Base-by-base conservation (phyloP, 2,113 vertebrate genomes). In the Pseudolaguvia tuberculata region DNA sequence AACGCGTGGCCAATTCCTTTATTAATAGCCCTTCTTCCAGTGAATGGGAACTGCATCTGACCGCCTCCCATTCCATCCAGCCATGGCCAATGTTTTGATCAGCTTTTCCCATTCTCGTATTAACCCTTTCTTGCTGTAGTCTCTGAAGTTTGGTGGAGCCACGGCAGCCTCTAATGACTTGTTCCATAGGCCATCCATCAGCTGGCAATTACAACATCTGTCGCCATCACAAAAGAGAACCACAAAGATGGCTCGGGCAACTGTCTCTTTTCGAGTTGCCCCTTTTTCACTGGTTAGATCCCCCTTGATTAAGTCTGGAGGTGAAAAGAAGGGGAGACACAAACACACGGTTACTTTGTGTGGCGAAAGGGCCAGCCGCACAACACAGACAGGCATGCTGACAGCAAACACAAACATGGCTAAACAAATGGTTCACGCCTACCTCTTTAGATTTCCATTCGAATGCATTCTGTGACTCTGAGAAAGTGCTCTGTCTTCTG, bases 191-290 rank as follows among this genome's bases (percentile, higher is more conserved):
- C 81, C 82, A 91, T 92, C 88, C 86, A 91, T 92, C 91, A 92
- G 91, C 85, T 86, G 86, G 90, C 89, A 92, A 92, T 92, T 92
- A 91, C 89, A 91, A 92, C 90, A 92, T 92, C 89, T 92, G 90
- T 91, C 88, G 84, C 87, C 82, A 79, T 86, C 84, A 88, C 88
- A 90, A 87, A 86, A 83, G 81, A 83, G 50, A 74, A 79, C 81
- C 80, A 79, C 82, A 84, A 88, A 87, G 87, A 89, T 88, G 85
- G 87, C 84, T 85, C 80, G 66, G 58, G 53, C 81, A 65, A 81
- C 68, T 78, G 76, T 85, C 83, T 86, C 76, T 85, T 84, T 83
- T 78, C 55, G 84, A 78, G 72, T 48, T 66, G 52, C 47, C 68
- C 56, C 53, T 31, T 74, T n/a, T 72, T 69, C 45, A n/a, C 63